Evolutionary conservation across 2,113 vertebrate genomes (phyloP).

Genomic region (Dascyllus trimaculatus): DNA sequence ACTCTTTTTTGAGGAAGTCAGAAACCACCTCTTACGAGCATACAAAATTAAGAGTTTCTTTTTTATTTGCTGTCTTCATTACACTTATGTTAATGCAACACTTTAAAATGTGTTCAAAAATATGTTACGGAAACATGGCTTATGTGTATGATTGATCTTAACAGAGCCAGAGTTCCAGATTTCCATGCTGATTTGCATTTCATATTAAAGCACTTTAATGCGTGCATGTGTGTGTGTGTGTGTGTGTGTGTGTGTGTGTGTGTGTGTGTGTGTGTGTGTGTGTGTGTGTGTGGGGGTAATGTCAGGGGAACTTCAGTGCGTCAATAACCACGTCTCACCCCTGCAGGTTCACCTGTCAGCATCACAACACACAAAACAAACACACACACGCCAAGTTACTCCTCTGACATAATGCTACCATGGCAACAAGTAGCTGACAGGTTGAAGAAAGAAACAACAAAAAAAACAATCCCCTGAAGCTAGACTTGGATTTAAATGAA

Average conservation of each 20-base stretch:
- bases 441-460: slow-evolving; percentile 26
- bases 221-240: too few species aligned
- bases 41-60: too few species aligned
- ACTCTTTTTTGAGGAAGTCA: too few species aligned
- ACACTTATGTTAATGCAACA: too few species aligned
- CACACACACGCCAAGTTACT: background rate
- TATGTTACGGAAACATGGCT: too few species aligned
- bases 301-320: slow-evolving; percentile 7
- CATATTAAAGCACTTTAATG: too few species aligned
- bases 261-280: background rate
- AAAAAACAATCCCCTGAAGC: slow-evolving; percentile 32
- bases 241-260: background rate
- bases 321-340: slow-evolving; percentile 37
- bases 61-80: too few species aligned
- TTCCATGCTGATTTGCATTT: too few species aligned
- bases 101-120: too few species aligned
- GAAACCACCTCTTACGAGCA: too few species aligned
- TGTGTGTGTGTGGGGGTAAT: background rate
- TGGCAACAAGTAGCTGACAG: slow-evolving; percentile 69
- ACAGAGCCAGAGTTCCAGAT: too few species aligned
- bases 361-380: slow-evolving; percentile 12
- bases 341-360: slow-evolving; percentile 1
- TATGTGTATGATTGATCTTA: too few species aligned
- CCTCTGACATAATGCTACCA: slow-evolving; percentile 57
- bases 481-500: slow-evolving; percentile 21